Base-by-base conservation (phyloP, 2,797 vertebrate genomes). In the Darevskia nairensis region DNA sequence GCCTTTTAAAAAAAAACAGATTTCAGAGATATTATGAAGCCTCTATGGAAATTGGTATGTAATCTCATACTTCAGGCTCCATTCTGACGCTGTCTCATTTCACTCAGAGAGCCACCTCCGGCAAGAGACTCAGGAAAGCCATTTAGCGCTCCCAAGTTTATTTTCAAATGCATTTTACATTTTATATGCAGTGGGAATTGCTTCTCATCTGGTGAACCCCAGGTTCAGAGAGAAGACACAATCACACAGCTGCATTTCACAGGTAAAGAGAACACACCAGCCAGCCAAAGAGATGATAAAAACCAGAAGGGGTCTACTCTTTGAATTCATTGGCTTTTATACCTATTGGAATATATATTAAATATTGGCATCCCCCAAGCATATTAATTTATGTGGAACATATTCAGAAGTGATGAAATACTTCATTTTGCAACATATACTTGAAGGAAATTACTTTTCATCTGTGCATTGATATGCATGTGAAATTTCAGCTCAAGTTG, bases 81-180 rank as follows among this genome's bases (percentile, higher is more conserved):
- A 25, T 92, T 84, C 68, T 59, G 75, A 82, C 46, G 41, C 44
- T 59, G 15, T 69, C 1, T 46, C 80, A 90, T 90, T 86, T 88
- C 32, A 82, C 55, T 29, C 80, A 75, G 81, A 82, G 15, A 66
- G 23, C 29, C 32, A 66, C 13, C 11, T 77, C 68, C 74, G 71
- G 44, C 35, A 86, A 85, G 88, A 80, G 64, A 66, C 21, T 61
- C 75, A 17, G 69, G 72, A 86, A 91, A 88, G 7, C 29, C 74
- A 83, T 83, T 29, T 74, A 64, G 23, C 75, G 2, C 46, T 86
- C 81, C 25, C 27, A 66, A 21, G 71, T 86, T 75, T 80, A 69
- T 77, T 92, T 92, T 86, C 44, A 90, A 78, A 74, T 44, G 82
- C 32, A 80, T 84, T 86, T 79, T 64, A 87, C 79, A 82, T 78